Conservation (phyloP, 2,113 vertebrate genomes). For the Calypte anna region DNA sequence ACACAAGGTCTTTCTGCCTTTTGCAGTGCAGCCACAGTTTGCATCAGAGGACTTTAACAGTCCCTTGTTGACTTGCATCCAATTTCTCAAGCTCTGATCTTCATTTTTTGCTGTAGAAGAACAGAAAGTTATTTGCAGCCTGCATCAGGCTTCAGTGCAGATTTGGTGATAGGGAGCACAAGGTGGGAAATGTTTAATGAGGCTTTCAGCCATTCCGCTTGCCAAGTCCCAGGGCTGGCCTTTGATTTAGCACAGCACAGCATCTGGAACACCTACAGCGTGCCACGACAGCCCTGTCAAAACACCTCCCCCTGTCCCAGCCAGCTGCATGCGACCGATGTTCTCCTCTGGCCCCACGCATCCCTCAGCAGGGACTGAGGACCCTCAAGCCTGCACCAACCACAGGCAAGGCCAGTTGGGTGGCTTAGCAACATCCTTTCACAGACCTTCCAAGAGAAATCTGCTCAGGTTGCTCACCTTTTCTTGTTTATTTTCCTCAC, state of each 20-base stretch:
- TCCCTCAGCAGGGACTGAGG: not conserved
- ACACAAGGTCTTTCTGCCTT: not conserved
- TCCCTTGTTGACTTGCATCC: not conserved
- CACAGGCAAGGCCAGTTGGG: fast-evolving
- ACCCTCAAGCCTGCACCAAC: not conserved
- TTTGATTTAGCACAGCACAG: not conserved
- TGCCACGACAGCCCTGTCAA: too few relatives aligned
- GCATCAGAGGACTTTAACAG: not conserved
- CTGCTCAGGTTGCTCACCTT: not conserved
- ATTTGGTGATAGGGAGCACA: not conserved
- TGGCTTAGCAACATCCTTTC: not conserved
- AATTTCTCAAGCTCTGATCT: not conserved
- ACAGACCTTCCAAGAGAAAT: not conserved
- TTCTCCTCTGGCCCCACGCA: fast-evolving
- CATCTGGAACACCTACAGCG: fast-evolving
- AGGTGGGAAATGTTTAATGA: not conserved
- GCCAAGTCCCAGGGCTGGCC: not conserved
- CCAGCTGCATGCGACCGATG: not conserved
- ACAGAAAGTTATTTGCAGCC: not conserved
- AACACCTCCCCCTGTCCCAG: not conserved
- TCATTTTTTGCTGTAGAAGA: not conserved
- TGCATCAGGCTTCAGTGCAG: not conserved
- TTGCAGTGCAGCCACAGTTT: not conserved
- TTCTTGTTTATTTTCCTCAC: not conserved
- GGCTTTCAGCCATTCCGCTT: fast-evolving